Evolutionary conservation across 1,140 invertebrate genomes (phyloP).

Genomic region (Ips nitidus): DNA sequence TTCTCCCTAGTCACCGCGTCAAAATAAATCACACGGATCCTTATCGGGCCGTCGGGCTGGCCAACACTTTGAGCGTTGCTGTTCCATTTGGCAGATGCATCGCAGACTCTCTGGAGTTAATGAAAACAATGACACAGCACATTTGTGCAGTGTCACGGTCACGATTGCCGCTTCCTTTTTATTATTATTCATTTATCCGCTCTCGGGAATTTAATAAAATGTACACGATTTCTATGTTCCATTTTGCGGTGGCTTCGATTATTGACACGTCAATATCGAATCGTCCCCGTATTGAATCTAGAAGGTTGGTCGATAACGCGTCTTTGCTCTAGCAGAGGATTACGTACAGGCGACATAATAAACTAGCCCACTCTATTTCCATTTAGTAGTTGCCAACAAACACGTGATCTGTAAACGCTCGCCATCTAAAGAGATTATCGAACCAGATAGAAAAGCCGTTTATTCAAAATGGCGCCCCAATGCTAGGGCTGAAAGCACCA

Average conservation of each 20-base stretch:
- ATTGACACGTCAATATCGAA: background rate
- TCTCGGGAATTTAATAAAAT: slow-evolving; percentile 35
- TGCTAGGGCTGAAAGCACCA: background rate
- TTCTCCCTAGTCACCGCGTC: slow-evolving; percentile 5
- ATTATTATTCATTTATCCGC: slow-evolving; percentile 35
- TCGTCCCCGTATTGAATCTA: too few relatives aligned
- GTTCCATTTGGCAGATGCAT: slow-evolving; percentile 13
- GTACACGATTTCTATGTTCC: slow-evolving; percentile 35
- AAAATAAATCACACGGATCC: slow-evolving; percentile 22
- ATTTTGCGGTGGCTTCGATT: background rate
- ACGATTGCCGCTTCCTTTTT: slow-evolving; percentile 36
- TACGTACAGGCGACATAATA: slow-evolving; percentile 21
- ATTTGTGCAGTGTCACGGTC: slow-evolving; percentile 36
- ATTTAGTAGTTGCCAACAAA: slow-evolving; percentile 46
- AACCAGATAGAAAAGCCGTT: slow-evolving; percentile 45
- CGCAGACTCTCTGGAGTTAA: slow-evolving; percentile 24
- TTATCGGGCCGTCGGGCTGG: slow-evolving; percentile 17
- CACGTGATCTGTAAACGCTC: slow-evolving; percentile 45
- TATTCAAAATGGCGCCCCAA: slow-evolving; percentile 49
- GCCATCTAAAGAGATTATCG: slow-evolving; percentile 46
- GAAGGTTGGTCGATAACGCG: background rate
- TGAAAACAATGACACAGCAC: slow-evolving; percentile 36
- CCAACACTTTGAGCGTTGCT: slow-evolving; percentile 5
- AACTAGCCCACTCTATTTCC: slow-evolving; percentile 48
- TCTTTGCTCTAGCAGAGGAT: background rate